phyloP scores from a whole-genome alignment of 2,888 invertebrate genomes.

The Steinernema scapterisci region DNA sequence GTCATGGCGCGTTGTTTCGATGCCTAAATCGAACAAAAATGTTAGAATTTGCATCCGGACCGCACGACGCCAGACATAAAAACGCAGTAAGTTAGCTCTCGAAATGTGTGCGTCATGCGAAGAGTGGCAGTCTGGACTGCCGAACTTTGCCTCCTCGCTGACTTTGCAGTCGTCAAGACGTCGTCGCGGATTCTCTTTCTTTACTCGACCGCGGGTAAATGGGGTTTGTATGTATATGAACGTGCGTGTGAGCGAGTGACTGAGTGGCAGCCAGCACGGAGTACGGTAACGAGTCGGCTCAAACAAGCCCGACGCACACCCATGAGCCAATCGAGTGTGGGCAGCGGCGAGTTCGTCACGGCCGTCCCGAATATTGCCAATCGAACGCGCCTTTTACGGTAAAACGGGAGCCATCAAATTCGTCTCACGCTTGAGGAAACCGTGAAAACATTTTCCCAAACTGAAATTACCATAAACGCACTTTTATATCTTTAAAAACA shows the following conservation, averaged over 20 bases:
- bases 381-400: constrained; percentile 6
- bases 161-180: background rate
- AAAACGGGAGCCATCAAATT: background rate
- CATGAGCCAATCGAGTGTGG: constrained; percentile 28
- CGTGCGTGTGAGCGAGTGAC: constrained; percentile 26
- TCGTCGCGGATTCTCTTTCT: constrained; percentile 17
- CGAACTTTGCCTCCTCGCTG: background rate
- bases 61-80: background rate
- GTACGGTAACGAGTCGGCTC: constrained; percentile 12
- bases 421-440: no score
- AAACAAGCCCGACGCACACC: constrained; percentile 6
- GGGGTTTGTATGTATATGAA: constrained; percentile 22
- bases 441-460: no score
- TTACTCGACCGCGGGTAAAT: constrained; percentile 26
- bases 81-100: background rate
- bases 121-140: background rate
- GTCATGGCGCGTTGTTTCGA: constrained; percentile 8
- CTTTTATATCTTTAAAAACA: no score
- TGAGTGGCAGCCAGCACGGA: constrained; percentile 17
- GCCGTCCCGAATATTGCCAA: background rate
- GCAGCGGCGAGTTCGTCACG: background rate
- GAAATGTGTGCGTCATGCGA: constrained; percentile 26
- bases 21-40: background rate
- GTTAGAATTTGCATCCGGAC: background rate
- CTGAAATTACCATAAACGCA: no score